A percentile compares a stretch with the other conserved stretches of the same genome.
Conservation (phyloP, 2,888 invertebrate genomes). For the Hypercompe scribonia region DNA sequence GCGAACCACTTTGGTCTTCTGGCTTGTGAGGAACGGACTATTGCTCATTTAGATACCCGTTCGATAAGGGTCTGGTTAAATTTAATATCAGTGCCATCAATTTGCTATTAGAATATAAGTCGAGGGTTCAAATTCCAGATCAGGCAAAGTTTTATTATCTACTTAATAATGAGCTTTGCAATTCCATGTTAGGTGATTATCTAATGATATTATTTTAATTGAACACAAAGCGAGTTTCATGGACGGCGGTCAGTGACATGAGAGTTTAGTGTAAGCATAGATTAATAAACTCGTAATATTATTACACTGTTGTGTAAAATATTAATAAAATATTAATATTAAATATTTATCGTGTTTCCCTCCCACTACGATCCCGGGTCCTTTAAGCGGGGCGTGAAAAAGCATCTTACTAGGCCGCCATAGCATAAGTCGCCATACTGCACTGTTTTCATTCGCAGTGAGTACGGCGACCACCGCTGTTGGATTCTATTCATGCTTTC, state of each 20-base stretch:
- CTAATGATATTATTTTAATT: background rate
- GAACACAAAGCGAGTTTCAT: background rate
- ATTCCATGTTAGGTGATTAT: background rate
- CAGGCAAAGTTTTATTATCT: background rate
- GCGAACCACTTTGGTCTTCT: constrained; percentile 29
- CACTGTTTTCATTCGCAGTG: too few species aligned
- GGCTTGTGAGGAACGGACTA: constrained; percentile 16
- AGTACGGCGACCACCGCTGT: too few species aligned
- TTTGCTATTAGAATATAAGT: background rate
- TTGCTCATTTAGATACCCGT: constrained; percentile 30
- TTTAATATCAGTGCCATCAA: background rate
- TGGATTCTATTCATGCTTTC: too few species aligned
- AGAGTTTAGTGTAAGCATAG: too few species aligned
- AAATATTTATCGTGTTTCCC: too few species aligned
- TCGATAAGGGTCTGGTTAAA: constrained; percentile 4
- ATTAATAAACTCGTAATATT: too few species aligned
- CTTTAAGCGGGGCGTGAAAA: too few species aligned
- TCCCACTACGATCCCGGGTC: too few species aligned
- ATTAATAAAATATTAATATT: too few species aligned
- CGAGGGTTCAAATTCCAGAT: background rate
- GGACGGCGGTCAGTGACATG: background rate
- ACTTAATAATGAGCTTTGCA: background rate
- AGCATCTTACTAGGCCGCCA: too few species aligned
- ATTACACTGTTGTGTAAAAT: too few species aligned
- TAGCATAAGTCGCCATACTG: too few species aligned